Base-by-base conservation (phyloP, 2,888 invertebrate genomes). In the Pycnomerus fuliginosus region DNA sequence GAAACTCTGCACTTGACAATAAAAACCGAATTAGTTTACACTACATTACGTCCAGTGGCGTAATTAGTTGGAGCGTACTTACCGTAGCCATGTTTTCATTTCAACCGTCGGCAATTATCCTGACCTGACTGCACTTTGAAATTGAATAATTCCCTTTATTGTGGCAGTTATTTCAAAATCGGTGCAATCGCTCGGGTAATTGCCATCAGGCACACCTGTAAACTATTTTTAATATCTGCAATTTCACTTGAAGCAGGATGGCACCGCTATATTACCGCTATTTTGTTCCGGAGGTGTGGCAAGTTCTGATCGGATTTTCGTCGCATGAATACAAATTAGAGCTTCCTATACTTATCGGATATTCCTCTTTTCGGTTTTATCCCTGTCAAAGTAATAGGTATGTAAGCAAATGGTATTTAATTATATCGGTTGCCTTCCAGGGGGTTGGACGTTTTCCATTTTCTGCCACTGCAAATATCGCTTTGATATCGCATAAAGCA, bases 401-500 rank as follows among this genome's bases (percentile, higher is more conserved):
- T n/a, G n/a, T n/a, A n/a, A n/a, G n/a, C n/a, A n/a, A n/a, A n/a
- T n/a, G n/a, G n/a, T n/a, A n/a, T n/a, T n/a, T n/a, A n/a, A n/a
- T n/a, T n/a, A n/a, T n/a, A n/a, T n/a, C n/a, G n/a, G n/a, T n/a
- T n/a, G n/a, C n/a, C n/a, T n/a, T n/a, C n/a, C n/a, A n/a, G n/a
- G n/a, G 29, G 41, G 34, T 27, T 29, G 34, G 53, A 54, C 42
- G 48, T 50, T 48, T 42, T 30, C 32, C 29, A 30, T 17, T 11
- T 37, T 48, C 52, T 50, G 53, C 51, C 50, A 33, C 30, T n/a
- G 42, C n/a, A 49, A 50, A 45, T 44, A 39, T 43, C 29, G 39
- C 42, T 46, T 49, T 46, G 48, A 50, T 52, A 50, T 44, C 50
- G 43, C 35, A 45, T 46, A 48, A 40, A 53, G 34, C 50, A 52